Evolutionary conservation across 2,797 vertebrate genomes (phyloP), one percentile per base, ranked within the genome.

Genomic region (Argentina silus): DNA sequence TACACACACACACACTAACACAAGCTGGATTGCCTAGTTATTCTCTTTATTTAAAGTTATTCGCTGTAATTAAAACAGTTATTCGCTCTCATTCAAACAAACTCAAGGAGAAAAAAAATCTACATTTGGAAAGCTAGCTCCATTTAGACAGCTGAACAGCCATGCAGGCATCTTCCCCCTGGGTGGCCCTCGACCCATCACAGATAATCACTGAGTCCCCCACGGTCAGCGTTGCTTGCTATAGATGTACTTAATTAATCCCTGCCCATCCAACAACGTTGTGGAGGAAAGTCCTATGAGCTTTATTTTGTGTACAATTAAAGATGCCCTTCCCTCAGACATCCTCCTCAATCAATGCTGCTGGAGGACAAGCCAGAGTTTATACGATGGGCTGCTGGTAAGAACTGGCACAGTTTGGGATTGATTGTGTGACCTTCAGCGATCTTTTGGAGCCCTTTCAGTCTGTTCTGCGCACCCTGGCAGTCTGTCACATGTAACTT

Each of bases 201-300:
- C 77, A 77, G 88, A 89, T 90, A 90, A 90, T 86, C 87, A 86
- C 85, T 51, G 70, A 75, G 81, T 7, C 60, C 86, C 76, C 50
- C 81, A 79, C 80, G 84, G 75, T 81, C 79, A 78, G 80, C 78
- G 77, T 87, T 83, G 81, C 70, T 68, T 72, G 74, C 73, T 83
- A 77, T 67, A 87, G 83, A 90, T 87, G 77, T 74, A 80, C 82
- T 87, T 90, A 91, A 91, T 91, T 85, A 92, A 91, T 88, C 87
- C 85, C 78, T 77, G 81, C 80, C 78, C 72, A 79, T 79, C 83
- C 83, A 81, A 68, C 74, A 75, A 67, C 17, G 9, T 27, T 70
- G 71, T 75, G 76, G 19, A 67, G 62, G 6, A 10, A 69, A 69
- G 83, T 86, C 79, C 45, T 19, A 69, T 72, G 84, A 86, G 81